Evolutionary conservation across 1,140 invertebrate species (phyloP), one percentile per base, ranked within the genome.

Genomic region (Drosophila neocordata): DNA sequence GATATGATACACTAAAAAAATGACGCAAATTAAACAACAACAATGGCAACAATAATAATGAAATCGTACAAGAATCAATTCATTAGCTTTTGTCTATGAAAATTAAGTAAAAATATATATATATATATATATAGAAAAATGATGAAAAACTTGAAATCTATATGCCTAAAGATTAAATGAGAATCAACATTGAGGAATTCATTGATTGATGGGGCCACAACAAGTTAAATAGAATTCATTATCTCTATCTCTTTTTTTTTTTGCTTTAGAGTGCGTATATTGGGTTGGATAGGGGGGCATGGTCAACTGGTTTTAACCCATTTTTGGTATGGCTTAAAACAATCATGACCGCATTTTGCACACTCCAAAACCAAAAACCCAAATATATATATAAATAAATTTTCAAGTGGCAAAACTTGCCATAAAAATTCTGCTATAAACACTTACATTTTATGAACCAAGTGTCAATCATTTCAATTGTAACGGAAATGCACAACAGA

Each of bases 301-400:
- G 81, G 81, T 27, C 81, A 87, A 85, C 81, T 20, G 65, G 61
- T 85, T 77, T 48, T 78, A 87, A 64, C 66, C 81, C 81, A 81
- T 85, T 81, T 84, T 87, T 77, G 82, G 63, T 48, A 53, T 68
- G 71, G 51, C 71, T 24, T 24, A 53, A 22, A 73, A 48, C 70
- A 78, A 65, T 78, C 81, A 75, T 85, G 81, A 75, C 81, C 81
- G 78, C 64, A 59, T 81, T 85, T 69, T 31, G 38, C 53, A 53
- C 35, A 35, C n/a, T n/a, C n/a, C n/a, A n/a, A n/a, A n/a, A n/a
- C n/a, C n/a, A n/a, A n/a, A n/a, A n/a, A n/a, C n/a, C 80, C 81
- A 87, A 74, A 87, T 87, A 77, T 60, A 82, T 66, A 31, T 20
- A 53, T 58, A 60, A 60, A 38, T n/a, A 35, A 38, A 51, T 76